A percentile compares a stretch with the other conserved stretches of the same genome.
Evolutionary conservation across 2,113 vertebrate genomes (phyloP).

Genomic region (Pitta sordida): DNA sequence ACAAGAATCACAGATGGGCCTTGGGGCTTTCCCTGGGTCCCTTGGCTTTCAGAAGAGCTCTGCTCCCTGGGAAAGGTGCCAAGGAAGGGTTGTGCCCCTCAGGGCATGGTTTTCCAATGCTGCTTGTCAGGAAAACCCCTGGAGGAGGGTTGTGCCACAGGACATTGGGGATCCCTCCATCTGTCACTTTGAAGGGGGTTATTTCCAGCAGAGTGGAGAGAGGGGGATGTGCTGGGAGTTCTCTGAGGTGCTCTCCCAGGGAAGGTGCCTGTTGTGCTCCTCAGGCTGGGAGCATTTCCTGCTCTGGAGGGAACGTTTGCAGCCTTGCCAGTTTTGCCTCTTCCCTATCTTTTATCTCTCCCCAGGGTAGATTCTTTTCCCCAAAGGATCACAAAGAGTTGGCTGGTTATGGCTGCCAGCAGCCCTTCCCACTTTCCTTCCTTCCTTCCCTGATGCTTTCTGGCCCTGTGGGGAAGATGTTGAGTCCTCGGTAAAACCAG

Average conservation of each 20-base stretch:
- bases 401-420: not conserved
- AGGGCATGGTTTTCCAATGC: not conserved
- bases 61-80: not conserved
- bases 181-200: not conserved
- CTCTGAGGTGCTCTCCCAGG: not conserved
- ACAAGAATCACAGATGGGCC: rapidly evolving
- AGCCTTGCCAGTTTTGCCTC: not conserved
- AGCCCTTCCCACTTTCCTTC: not conserved
- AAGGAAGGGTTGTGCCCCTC: not conserved
- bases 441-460: not conserved
- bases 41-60: not conserved
- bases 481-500: not conserved
- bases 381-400: not conserved
- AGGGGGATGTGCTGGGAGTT: not conserved
- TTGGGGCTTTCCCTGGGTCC: not conserved
- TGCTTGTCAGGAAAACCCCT: not conserved
- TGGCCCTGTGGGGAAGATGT: not conserved
- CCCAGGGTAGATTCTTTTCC: not conserved
- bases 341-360: not conserved
- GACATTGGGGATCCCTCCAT: not conserved
- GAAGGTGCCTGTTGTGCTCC: not conserved
- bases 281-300: not conserved
- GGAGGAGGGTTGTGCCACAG: not conserved
- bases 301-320: not conserved
- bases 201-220: not conserved